Evolutionary conservation across 2,888 invertebrate genomes (phyloP).

Genomic region (Stictocephala bisonia): DNA sequence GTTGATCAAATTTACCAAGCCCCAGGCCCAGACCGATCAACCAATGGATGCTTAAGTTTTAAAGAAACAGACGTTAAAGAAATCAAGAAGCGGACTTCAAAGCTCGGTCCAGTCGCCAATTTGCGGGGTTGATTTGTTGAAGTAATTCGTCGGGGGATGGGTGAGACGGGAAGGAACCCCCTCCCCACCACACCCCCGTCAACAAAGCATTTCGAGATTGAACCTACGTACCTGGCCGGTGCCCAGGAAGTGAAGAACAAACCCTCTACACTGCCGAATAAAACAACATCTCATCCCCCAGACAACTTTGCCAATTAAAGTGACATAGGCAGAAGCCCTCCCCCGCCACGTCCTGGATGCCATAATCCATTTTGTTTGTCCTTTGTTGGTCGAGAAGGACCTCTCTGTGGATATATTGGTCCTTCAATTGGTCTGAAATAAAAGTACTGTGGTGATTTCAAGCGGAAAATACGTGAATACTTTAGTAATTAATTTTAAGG

Average conservation of each 20-base stretch:
- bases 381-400: constrained; percentile 34
- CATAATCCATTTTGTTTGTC: constrained; percentile 49
- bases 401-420: no score
- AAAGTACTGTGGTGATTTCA: no score
- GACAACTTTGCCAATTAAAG: constrained; percentile 50
- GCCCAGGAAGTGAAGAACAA: constrained; percentile 28
- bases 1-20: constrained; percentile 21
- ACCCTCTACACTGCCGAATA: constrained; percentile 34
- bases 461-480: no score
- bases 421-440: no score
- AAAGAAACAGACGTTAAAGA: constrained; percentile 32
- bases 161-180: background rate
- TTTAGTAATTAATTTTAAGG: no score
- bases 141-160: constrained; percentile 25
- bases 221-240: background rate
- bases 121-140: constrained; percentile 28
- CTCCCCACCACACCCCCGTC: no score
- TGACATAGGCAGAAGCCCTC: constrained; percentile 46
- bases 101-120: constrained; percentile 31
- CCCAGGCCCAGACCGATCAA: background rate
- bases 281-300: constrained; percentile 46
- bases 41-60: constrained; percentile 26
- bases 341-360: no score
- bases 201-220: constrained; percentile 33
- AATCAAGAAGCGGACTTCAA: constrained; percentile 36